phyloP scores from a whole-genome alignment of 2,888 invertebrate species.

The Perdita meconis region DNA sequence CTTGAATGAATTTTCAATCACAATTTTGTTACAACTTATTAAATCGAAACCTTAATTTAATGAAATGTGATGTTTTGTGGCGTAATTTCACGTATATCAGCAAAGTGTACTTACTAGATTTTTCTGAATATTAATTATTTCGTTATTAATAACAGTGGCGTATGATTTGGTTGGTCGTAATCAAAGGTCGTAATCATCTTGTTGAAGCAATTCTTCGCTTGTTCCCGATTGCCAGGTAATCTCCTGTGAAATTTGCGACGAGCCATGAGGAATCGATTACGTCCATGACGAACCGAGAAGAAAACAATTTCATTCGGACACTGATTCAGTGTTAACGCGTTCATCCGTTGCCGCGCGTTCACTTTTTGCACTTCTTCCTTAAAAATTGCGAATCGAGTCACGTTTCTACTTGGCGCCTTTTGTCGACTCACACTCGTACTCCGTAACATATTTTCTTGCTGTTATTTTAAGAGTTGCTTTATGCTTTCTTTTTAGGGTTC shows the following conservation, averaged over 20 bases:
- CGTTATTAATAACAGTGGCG: too few relatives aligned
- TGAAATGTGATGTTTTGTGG: too few relatives aligned
- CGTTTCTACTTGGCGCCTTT: not conserved
- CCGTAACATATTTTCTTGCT: not conserved
- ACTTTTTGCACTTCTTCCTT: not conserved
- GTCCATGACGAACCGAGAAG: constrained; percentile 5
- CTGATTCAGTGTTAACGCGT: not conserved
- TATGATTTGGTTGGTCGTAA: too few relatives aligned
- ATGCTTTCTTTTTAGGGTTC: not conserved
- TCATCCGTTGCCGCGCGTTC: not conserved
- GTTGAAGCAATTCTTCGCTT: not conserved
- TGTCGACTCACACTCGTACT: not conserved
- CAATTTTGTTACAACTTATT: too few relatives aligned
- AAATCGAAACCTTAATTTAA: too few relatives aligned
- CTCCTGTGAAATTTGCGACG: constrained; percentile 25
- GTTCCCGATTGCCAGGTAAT: constrained; percentile 18
- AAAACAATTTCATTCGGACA: not conserved
- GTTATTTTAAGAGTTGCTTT: not conserved
- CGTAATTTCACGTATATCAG: too few relatives aligned
- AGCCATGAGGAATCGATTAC: constrained; percentile 26
- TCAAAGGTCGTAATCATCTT: not conserved
- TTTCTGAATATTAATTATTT: too few relatives aligned
- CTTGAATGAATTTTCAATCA: too few relatives aligned
- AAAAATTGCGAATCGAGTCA: constrained; percentile 1
- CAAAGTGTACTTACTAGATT: too few relatives aligned